Percentiles rank a stretch among this genome's conserved stretches.
Evolutionary conservation across 2,797 vertebrate genomes (phyloP).

Genomic region (Urophycis tenuis): DNA sequence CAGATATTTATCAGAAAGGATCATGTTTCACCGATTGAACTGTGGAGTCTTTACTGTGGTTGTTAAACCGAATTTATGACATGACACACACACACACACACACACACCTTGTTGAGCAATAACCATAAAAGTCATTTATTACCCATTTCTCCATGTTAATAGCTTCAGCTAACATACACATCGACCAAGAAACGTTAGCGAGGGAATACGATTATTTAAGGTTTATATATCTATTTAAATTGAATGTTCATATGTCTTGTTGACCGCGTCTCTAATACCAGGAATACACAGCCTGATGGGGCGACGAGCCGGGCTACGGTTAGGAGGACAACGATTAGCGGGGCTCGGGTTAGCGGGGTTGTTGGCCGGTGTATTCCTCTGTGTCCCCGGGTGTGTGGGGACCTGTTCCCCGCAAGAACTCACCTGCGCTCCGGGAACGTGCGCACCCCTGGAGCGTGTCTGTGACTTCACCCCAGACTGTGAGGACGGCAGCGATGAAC

Average conservation of each 20-base stretch:
- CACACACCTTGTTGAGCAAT: constrained; percentile 52
- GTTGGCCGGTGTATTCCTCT: constrained; percentile 40
- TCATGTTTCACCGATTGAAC: neutral
- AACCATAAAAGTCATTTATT: constrained; percentile 70
- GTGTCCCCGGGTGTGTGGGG: constrained; percentile 12
- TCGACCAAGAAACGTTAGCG: neutral
- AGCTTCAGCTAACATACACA: constrained; percentile 12
- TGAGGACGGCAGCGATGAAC: constrained; percentile 64
- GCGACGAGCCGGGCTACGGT: neutral
- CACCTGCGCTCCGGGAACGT: constrained; percentile 50
- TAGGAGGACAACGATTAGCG: neutral
- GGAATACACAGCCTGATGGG: constrained; percentile 32
- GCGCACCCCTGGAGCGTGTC: constrained; percentile 52
- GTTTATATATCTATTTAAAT: neutral
- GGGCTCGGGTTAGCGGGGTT: constrained; percentile 27
- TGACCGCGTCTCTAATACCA: neutral
- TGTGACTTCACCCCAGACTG: constrained; percentile 71
- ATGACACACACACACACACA: neutral
- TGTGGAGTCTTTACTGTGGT: neutral
- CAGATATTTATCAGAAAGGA: no score
- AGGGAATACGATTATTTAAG: neutral
- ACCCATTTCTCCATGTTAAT: constrained; percentile 47
- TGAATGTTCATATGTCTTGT: neutral
- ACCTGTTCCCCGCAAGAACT: constrained; percentile 52
- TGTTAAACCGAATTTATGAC: no score